phyloP scores from a whole-genome alignment of 2,113 vertebrate genomes.

The Larimichthys crocea region DNA sequence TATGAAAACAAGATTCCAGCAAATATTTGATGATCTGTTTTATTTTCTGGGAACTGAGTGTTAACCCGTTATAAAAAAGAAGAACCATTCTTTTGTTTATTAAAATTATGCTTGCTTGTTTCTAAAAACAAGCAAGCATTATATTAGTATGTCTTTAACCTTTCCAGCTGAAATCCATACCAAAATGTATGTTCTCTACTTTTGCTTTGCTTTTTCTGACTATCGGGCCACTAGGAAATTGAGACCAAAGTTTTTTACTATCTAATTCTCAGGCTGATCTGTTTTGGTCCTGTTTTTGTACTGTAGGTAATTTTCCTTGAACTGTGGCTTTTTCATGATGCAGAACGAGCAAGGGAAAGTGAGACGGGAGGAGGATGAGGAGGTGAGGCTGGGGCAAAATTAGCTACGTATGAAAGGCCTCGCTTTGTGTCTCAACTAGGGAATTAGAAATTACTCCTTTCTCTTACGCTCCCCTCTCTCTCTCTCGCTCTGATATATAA shows the following conservation, averaged over 20 bases:
- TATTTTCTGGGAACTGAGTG: not conserved
- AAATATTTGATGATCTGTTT: not conserved
- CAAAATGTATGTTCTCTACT: not conserved
- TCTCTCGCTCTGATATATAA: conserved; percentile 83
- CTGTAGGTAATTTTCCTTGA: conserved; percentile 9
- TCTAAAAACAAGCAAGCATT: not conserved
- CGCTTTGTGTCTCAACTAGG: conserved; percentile 61
- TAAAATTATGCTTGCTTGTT: not conserved
- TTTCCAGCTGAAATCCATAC: not conserved
- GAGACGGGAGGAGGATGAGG: conserved; percentile 10
- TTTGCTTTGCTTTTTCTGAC: not conserved
- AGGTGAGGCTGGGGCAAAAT: conserved; percentile 50
- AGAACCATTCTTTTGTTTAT: not conserved
- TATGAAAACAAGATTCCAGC: not conserved
- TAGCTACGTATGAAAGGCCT: conserved; percentile 70
- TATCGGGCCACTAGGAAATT: not conserved
- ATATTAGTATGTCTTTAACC: too few relatives aligned
- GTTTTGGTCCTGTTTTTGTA: not conserved
- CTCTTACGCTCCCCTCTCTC: conserved; percentile 41
- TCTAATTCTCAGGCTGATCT: not conserved
- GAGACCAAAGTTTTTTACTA: not conserved
- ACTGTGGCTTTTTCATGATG: conserved; percentile 18
- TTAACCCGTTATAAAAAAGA: not conserved
- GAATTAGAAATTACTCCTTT: conserved; percentile 75
- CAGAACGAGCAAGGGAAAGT: conserved; percentile 25